Conservation (phyloP, 2,888 invertebrate genomes). For the Philereme transversata region DNA sequence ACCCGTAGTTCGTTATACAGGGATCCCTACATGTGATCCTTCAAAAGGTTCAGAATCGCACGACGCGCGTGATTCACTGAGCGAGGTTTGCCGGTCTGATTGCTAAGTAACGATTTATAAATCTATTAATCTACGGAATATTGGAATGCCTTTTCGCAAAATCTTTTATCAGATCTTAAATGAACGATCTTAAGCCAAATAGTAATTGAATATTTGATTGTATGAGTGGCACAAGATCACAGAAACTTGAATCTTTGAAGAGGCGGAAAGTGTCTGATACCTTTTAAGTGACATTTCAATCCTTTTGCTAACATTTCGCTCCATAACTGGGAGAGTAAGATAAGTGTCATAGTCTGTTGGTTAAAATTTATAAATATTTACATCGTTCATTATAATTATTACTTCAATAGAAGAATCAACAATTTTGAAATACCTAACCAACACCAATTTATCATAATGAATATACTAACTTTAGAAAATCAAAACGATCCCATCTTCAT, state of each 20-base stretch:
- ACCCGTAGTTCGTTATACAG: too few relatives aligned
- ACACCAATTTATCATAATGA: slow-evolving; percentile 30
- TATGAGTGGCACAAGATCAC: neutral
- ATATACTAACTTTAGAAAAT: slow-evolving; percentile 23
- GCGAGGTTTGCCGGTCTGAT: too few relatives aligned
- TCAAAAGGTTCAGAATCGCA: too few relatives aligned
- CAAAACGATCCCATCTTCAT: slow-evolving; percentile 26
- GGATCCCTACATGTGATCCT: too few relatives aligned
- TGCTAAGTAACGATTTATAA: too few relatives aligned
- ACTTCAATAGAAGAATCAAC: neutral
- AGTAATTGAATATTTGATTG: neutral
- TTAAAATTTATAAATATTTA: neutral
- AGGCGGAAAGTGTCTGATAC: neutral
- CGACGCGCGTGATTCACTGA: too few relatives aligned
- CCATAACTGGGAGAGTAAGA: too few relatives aligned
- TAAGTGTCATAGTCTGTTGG: too few relatives aligned
- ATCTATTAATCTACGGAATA: too few relatives aligned
- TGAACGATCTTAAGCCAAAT: too few relatives aligned
- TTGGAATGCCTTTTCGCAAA: too few relatives aligned
- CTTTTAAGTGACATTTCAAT: neutral
- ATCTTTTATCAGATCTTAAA: too few relatives aligned
- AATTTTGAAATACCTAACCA: slow-evolving; percentile 38
- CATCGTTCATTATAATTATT: neutral
- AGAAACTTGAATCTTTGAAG: neutral
- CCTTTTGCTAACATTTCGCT: neutral